Base-by-base conservation (phyloP, 2,797 vertebrate genomes). In the Pantherophis vulpinus region DNA sequence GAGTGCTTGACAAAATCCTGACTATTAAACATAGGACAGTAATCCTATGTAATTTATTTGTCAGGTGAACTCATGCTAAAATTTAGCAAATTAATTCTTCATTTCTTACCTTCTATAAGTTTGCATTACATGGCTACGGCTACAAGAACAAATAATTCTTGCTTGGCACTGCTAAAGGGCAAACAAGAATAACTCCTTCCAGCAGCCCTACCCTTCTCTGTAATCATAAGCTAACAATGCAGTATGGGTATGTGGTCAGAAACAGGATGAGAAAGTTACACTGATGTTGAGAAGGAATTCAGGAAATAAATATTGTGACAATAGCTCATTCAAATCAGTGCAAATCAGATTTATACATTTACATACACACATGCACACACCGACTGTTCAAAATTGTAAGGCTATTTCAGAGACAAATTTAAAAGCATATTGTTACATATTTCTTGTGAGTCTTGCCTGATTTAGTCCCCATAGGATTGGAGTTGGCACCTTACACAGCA, bases 111-210 rank as follows among this genome's bases (percentile, higher is more conserved):
- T 37, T 56, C 87, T 12, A 37, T 59, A n/a, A 74, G 5, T 93
- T 93, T 91, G 79, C 23, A 55, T 91, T 93, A 83, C 47, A 86
- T 63, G 87, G 27, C 32, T 32, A 16, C 12, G 58, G 56, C 51
- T 66, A 70, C 70, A 91, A 93, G 91, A 91, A 89, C 63, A 91
- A 91, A 93, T 66, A 86, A 91, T 86, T 63, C 66, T 29, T 54
- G 86, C 70, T 54, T 89, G 59, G 93, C 32, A 91, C 58, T 89
- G 11, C 59, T 86, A 93, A 91, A 93, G 74, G 60, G 58, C 90
- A 93, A 93, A 93, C 70, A 93, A 91, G 90, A 91, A 91, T 91
- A 91, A 89, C 70, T 91, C 87, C 70, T 83, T 91, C 93, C 58
- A 83, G 14, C 90, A 61, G 90, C 86, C 86, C 90, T 83, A 27